These are phyloP conservation scores for Sphyrna mokarran DNA, from an alignment of 2,113 vertebrate species.

Conservation along the genomic window DNA sequence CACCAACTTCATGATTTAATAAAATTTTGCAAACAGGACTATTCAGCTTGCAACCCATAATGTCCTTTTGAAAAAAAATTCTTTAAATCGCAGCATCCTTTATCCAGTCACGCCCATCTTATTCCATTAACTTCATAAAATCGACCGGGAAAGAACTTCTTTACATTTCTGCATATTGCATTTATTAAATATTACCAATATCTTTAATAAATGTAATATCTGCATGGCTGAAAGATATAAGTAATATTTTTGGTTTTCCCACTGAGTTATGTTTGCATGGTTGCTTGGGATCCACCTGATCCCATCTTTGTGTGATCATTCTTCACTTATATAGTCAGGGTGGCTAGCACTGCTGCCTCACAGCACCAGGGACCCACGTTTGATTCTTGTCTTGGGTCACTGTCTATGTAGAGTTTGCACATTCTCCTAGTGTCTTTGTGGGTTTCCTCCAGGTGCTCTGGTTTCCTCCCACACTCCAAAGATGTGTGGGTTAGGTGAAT, in stretches of 20 bases:
- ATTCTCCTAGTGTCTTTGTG: too few relatives aligned
- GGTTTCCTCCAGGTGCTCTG: too few relatives aligned
- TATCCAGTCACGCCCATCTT: not conserved
- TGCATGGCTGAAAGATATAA: not conserved
- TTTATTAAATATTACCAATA: too few relatives aligned
- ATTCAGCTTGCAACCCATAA: not conserved
- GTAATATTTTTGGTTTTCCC: not conserved
- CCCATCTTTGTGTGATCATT: not conserved
- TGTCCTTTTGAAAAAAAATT: not conserved
- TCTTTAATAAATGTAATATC: not conserved
- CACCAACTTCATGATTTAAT: conserved; percentile 19
- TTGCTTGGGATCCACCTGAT: not conserved
- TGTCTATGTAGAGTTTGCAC: too few relatives aligned
- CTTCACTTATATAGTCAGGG: not conserved
- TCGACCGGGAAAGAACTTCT: not conserved
- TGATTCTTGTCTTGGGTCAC: too few relatives aligned
- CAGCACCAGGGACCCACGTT: too few relatives aligned
- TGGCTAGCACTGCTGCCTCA: too few relatives aligned
- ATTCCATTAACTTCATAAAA: not conserved
- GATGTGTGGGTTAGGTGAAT: too few relatives aligned
- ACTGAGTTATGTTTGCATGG: not conserved
- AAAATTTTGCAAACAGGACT: not conserved
- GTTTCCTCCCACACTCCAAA: too few relatives aligned
- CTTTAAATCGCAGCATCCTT: not conserved
- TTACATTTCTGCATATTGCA: not conserved